Evolutionary conservation across 2,113 vertebrate genomes (phyloP).

Genomic region (Turnix velox): DNA sequence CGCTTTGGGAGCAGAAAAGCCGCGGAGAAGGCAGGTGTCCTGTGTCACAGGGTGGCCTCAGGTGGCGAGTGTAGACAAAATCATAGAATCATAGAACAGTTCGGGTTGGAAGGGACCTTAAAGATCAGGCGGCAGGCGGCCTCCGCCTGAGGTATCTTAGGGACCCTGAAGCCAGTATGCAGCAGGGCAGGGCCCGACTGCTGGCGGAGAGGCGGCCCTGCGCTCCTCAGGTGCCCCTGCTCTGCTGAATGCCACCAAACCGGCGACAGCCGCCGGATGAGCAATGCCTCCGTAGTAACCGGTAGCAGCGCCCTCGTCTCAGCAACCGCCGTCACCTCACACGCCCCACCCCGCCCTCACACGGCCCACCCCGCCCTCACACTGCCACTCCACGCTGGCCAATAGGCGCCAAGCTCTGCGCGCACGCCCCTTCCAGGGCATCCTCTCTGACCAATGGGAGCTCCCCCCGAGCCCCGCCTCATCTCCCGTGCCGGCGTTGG

Average conservation of each 20-base stretch:
- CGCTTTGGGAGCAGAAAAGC: background rate
- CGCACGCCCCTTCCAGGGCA: rapidly evolving
- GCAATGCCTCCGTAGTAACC: rapidly evolving
- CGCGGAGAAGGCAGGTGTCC: too few relatives aligned
- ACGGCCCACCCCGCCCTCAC: background rate
- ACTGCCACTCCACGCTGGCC: background rate
- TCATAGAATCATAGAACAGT: too few relatives aligned
- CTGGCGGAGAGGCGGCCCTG: too few relatives aligned
- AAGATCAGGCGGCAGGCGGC: too few relatives aligned
- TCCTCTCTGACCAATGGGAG: background rate
- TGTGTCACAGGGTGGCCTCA: background rate
- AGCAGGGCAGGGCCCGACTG: background rate
- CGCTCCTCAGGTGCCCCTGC: background rate
- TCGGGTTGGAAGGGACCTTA: too few relatives aligned
- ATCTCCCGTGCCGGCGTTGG: background rate
- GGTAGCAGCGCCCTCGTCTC: background rate
- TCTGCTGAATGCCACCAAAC: background rate
- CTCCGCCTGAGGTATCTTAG: background rate
- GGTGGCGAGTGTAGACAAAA: too few relatives aligned
- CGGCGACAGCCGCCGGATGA: rapidly evolving
- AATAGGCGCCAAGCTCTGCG: background rate
- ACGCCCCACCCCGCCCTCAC: background rate
- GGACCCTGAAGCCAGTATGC: background rate
- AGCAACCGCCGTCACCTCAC: rapidly evolving
- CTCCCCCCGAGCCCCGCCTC: too few relatives aligned